Conservation (phyloP, 2,797 vertebrate species). For the Amazonetta brasiliensis region DNA sequence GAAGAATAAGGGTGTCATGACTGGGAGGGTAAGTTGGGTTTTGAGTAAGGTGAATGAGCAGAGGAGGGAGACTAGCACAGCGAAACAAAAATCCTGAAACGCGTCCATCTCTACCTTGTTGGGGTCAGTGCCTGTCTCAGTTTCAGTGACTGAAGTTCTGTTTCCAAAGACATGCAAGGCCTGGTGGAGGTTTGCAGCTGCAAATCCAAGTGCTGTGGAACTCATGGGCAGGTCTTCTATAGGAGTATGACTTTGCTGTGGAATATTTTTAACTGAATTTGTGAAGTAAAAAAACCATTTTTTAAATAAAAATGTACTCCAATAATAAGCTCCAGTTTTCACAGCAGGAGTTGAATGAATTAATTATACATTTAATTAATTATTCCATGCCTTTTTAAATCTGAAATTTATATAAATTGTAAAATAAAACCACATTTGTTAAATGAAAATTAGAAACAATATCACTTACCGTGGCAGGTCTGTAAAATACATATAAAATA, state of each 20-base stretch:
- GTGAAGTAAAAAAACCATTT: not conserved
- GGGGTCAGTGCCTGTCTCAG: not conserved
- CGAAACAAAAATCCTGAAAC: not conserved
- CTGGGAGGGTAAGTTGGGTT: not conserved
- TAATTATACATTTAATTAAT: constrained; percentile 1
- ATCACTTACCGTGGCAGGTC: not conserved
- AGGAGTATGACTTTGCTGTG: not conserved
- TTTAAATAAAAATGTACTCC: constrained; percentile 17
- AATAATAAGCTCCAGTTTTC: constrained; percentile 4
- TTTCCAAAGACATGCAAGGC: not conserved
- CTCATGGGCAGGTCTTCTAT: not conserved
- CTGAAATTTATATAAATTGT: constrained; percentile 11
- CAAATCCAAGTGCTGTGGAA: not conserved
- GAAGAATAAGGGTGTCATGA: rapidly evolving
- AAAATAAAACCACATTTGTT: constrained; percentile 14
- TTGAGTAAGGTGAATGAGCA: not conserved
- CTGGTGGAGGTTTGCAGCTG: not conserved
- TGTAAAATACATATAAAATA: constrained; percentile 47
- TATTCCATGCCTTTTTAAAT: not conserved
- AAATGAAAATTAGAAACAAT: not conserved
- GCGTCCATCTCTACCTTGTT: not conserved
- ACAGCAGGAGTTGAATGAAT: constrained; percentile 1
- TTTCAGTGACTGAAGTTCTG: not conserved
- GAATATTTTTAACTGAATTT: not conserved
- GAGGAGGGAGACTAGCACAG: not conserved